These are phyloP conservation scores for Apolygus lucorum DNA, from an alignment of 1,140 invertebrate species.

Conservation along the genomic window DNA sequence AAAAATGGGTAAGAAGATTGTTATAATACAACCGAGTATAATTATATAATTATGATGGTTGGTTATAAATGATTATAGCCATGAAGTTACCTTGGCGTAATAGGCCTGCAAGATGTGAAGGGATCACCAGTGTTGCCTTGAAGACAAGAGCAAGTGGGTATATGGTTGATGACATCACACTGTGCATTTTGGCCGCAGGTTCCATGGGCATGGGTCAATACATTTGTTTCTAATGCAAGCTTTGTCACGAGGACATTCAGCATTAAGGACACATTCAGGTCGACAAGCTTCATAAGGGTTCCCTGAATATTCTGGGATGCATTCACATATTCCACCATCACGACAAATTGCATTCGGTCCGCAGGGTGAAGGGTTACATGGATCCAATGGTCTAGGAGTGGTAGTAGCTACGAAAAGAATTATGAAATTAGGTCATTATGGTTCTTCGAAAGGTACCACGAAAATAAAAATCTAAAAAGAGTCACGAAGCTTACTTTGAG, in stretches of 20 bases:
- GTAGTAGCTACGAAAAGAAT: conserved; percentile 29
- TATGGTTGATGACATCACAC: conserved; percentile 60
- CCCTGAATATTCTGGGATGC: conserved; percentile 57
- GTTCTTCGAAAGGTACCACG: conserved; percentile 35
- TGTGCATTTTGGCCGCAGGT: conserved; percentile 60
- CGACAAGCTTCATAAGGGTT: conserved; percentile 56
- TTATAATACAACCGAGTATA: too few species aligned
- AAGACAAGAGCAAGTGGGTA: conserved; percentile 61
- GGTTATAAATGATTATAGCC: too few species aligned
- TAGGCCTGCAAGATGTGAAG: conserved; percentile 50
- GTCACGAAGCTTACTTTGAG: conserved; percentile 41
- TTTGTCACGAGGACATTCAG: conserved; percentile 55
- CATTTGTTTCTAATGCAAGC: conserved; percentile 63
- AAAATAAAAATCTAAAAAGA: conserved; percentile 37
- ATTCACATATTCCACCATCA: conserved; percentile 47
- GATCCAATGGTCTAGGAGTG: conserved; percentile 37
- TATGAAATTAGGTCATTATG: too few species aligned
- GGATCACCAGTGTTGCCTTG: conserved; percentile 56
- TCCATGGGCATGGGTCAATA: conserved; percentile 61
- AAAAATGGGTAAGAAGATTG: not conserved
- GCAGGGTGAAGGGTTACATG: conserved; percentile 54
- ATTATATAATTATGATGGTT: not conserved
- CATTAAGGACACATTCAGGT: conserved; percentile 57
- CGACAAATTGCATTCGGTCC: conserved; percentile 57
- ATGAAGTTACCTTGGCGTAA: conserved; percentile 30